These are phyloP conservation scores for Neostethus bicornis DNA, from an alignment of 2,797 vertebrate species.

Conservation along the genomic window DNA sequence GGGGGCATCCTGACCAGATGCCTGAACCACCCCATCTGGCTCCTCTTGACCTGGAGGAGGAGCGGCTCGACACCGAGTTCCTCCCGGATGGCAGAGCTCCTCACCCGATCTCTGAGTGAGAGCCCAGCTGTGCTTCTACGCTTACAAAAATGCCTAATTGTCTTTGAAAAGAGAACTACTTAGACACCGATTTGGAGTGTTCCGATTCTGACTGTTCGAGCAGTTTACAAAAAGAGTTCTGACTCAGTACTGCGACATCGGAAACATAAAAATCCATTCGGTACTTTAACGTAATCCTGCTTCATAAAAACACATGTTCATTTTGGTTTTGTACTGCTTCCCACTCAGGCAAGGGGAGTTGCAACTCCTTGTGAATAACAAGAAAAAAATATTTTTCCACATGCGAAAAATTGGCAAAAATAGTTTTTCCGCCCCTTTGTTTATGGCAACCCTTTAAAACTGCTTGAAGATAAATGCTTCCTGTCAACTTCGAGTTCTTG, in stretches of 20 bases:
- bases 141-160: conserved; percentile 10
- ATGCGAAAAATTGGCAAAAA: not conserved
- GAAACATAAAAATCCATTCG: not conserved
- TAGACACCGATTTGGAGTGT: not conserved
- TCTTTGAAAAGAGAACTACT: not conserved
- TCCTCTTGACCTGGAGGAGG: too few relatives aligned
- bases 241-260: not conserved
- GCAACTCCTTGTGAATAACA: not conserved
- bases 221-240: not conserved
- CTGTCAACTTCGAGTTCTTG: not conserved
- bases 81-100: too few relatives aligned
- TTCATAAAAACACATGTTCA: not conserved
- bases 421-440: not conserved
- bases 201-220: not conserved
- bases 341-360: not conserved
- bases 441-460: not conserved
- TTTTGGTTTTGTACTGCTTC: not conserved
- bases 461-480: not conserved
- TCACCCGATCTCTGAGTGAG: conserved; percentile 1
- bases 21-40: too few relatives aligned
- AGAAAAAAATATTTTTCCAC: not conserved
- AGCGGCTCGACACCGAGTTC: too few relatives aligned
- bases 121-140: conserved; percentile 9
- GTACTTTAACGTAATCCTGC: not conserved
- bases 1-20: too few relatives aligned